These are phyloP conservation scores for Drosophila kohkoa DNA, from an alignment of 1,140 invertebrate genomes.

Conservation along the genomic window DNA sequence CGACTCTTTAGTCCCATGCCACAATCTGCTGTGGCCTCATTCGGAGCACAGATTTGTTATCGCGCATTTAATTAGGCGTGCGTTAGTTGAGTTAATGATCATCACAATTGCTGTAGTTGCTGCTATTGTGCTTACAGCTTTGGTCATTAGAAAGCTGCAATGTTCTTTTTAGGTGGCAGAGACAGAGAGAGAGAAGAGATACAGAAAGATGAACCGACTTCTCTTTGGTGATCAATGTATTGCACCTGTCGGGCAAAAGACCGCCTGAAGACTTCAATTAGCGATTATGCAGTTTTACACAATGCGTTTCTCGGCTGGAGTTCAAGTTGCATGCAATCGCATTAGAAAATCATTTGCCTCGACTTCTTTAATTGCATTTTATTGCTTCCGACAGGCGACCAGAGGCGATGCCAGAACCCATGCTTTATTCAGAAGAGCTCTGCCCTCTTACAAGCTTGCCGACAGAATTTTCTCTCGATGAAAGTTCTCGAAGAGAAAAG, in stretches of 20 bases:
- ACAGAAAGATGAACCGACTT: background rate
- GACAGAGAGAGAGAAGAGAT: background rate
- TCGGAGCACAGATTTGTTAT: slow-evolving; percentile 65
- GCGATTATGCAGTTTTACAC: slow-evolving; percentile 41
- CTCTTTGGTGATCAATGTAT: slow-evolving; percentile 50
- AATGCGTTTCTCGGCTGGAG: slow-evolving; percentile 51
- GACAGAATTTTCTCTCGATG: slow-evolving; percentile 27
- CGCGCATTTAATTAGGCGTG: slow-evolving; percentile 77
- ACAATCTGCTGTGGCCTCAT: slow-evolving; percentile 70
- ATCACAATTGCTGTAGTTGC: slow-evolving; percentile 21
- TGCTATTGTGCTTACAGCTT: slow-evolving; percentile 39
- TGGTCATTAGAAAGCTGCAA: slow-evolving; percentile 69
- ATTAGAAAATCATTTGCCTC: slow-evolving; percentile 60
- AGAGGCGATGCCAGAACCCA: slow-evolving; percentile 20
- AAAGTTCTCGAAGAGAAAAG: slow-evolving; percentile 48
- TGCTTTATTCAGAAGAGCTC: slow-evolving; percentile 27
- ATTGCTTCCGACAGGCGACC: slow-evolving; percentile 64
- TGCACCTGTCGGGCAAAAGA: slow-evolving; percentile 43
- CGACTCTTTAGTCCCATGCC: slow-evolving; percentile 23
- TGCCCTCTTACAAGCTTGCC: slow-evolving; percentile 1
- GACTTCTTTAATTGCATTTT: slow-evolving; percentile 65
- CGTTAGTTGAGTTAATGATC: slow-evolving; percentile 58
- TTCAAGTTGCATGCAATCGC: slow-evolving; percentile 52
- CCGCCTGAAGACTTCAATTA: slow-evolving; percentile 51
- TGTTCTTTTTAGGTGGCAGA: slow-evolving; percentile 36